Percentiles rank a stretch among this genome's conserved stretches.
These are phyloP conservation scores for Sterna hirundo DNA, from an alignment of 2,113 vertebrate genomes.

Conservation along the genomic window DNA sequence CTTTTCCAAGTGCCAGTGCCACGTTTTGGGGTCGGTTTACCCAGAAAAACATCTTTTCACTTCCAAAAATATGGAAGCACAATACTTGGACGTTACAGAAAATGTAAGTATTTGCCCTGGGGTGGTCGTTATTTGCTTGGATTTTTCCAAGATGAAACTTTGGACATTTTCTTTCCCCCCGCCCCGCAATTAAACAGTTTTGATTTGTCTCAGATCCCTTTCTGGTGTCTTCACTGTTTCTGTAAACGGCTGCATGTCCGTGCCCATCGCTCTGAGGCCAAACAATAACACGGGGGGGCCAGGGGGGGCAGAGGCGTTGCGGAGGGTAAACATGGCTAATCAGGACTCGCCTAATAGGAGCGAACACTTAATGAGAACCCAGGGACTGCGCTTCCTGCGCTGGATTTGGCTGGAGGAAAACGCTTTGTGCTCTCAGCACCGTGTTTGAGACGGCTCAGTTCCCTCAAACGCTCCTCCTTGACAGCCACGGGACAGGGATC, in stretches of 20 bases:
- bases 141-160: neutral
- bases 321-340: neutral
- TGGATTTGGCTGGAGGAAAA: neutral
- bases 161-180: neutral
- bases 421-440: neutral
- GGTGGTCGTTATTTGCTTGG: neutral
- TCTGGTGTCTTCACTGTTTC: neutral
- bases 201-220: neutral
- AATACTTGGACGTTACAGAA: neutral
- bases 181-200: neutral
- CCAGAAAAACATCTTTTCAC: neutral
- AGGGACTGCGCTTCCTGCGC: neutral
- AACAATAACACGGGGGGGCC: neutral
- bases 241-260: neutral
- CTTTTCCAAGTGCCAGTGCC: accelerated
- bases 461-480: neutral
- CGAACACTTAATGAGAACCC: neutral
- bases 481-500: accelerated
- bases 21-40: neutral
- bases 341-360: neutral
- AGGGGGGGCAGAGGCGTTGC: too few relatives aligned
- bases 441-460: neutral
- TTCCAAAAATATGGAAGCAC: neutral
- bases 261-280: neutral
- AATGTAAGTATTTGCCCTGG: neutral